Evolutionary conservation across 2,113 vertebrate genomes (phyloP).

Genomic region (Hippocampus mohnikei): DNA sequence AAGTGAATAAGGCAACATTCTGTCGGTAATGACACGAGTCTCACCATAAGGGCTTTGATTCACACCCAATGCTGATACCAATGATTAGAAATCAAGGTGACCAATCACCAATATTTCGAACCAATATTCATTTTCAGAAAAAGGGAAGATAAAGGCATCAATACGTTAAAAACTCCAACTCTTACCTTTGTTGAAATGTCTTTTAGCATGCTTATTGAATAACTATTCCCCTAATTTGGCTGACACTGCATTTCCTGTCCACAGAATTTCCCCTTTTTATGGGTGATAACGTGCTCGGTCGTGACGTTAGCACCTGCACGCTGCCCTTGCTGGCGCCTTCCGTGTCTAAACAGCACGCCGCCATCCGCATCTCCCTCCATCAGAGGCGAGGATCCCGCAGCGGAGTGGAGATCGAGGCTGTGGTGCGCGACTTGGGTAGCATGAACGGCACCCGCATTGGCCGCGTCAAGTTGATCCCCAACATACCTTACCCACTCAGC

Average conservation of each 20-base stretch:
- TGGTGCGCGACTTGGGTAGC: slow-evolving; percentile 81
- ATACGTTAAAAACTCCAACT: no score
- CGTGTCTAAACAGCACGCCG: slow-evolving; percentile 80
- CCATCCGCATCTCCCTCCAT: slow-evolving; percentile 76
- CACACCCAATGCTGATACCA: no score
- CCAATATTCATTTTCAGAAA: no score
- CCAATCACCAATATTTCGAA: no score
- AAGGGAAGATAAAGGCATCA: no score
- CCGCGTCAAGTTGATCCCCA: slow-evolving; percentile 71
- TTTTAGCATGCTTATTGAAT: no score
- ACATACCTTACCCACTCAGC: slow-evolving; percentile 75
- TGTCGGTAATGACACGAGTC: no score
- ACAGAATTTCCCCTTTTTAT: slow-evolving; percentile 79
- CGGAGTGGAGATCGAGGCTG: slow-evolving; percentile 63
- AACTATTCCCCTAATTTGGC: not conserved
- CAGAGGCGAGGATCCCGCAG: slow-evolving; percentile 58
- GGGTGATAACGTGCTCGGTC: slow-evolving; percentile 82
- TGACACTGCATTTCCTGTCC: not conserved
- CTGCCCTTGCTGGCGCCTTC: slow-evolving; percentile 72
- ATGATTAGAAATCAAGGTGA: no score
- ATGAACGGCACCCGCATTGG: slow-evolving; percentile 82
- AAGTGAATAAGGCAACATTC: no score
- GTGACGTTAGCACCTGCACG: slow-evolving; percentile 72
- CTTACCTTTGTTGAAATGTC: no score
- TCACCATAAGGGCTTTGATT: no score